These are phyloP conservation scores for Drosophila parvula DNA, from an alignment of 1,140 invertebrate species.

Conservation along the genomic window DNA sequence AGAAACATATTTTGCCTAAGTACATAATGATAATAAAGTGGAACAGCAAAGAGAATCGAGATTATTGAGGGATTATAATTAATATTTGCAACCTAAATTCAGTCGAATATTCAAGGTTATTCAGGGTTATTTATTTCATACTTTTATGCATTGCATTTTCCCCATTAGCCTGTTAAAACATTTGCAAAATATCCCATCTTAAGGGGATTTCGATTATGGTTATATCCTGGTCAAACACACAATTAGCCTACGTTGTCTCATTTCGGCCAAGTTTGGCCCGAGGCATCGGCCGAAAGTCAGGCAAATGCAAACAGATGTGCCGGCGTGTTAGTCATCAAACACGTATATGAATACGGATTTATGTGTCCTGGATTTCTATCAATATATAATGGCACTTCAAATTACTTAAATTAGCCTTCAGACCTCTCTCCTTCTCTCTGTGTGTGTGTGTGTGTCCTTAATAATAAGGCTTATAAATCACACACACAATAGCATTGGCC, in stretches of 20 bases:
- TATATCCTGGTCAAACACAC: neutral
- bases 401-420: slow-evolving; percentile 49
- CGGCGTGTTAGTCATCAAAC: slow-evolving; percentile 3
- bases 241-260: neutral
- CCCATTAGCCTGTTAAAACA: no score
- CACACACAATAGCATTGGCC: neutral
- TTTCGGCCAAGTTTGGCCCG: neutral
- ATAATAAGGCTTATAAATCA: slow-evolving; percentile 53
- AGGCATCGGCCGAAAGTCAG: neutral
- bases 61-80: neutral
- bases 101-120: no score
- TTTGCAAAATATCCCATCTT: neutral
- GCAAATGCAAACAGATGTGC: slow-evolving; percentile 29
- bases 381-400: slow-evolving; percentile 51
- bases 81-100: no score
- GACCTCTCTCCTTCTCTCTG: neutral
- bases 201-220: slow-evolving; percentile 2
- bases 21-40: neutral
- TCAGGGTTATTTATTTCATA: no score
- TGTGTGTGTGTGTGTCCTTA: neutral
- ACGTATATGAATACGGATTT: slow-evolving; percentile 6
- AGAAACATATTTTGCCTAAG: neutral
- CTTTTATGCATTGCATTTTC: no score
- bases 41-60: neutral
- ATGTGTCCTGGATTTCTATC: slow-evolving; percentile 31